These are phyloP conservation scores for Glandiceps talaboti DNA, from an alignment of 53 echinoderm and acorn worm species.

Conservation along the genomic window DNA sequence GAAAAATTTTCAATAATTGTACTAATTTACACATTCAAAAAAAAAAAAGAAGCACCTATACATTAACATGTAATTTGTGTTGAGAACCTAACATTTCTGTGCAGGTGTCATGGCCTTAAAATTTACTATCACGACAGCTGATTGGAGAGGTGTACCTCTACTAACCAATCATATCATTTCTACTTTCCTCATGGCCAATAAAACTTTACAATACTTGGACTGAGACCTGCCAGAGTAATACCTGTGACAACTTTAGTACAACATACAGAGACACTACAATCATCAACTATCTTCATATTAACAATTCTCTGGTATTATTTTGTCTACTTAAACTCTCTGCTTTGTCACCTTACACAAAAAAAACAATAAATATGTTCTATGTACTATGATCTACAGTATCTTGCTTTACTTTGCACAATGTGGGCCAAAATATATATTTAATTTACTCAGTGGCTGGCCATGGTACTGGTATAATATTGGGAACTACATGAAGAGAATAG, in stretches of 20 bases:
- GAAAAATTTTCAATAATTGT: not conserved
- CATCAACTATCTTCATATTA: not conserved
- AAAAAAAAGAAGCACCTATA: slow-evolving; percentile 3
- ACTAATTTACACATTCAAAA: not conserved
- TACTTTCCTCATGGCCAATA: not conserved
- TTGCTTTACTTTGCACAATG: not conserved
- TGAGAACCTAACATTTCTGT: not conserved
- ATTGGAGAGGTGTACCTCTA: not conserved
- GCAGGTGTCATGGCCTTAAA: not conserved
- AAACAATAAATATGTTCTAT: not conserved
- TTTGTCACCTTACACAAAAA: not conserved
- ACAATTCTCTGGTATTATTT: not conserved
- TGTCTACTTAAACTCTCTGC: not conserved
- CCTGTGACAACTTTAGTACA: not conserved
- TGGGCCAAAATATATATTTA: not conserved
- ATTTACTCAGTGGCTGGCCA: not conserved
- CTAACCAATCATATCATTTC: not conserved
- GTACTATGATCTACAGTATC: too few species aligned
- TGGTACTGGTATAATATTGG: not conserved
- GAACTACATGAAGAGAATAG: not conserved
- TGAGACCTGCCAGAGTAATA: not conserved
- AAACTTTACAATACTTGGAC: not conserved
- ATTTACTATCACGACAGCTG: not conserved
- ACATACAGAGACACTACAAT: not conserved
- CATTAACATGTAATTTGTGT: not conserved